phyloP scores from a whole-genome alignment of 2,797 vertebrate species.

The Neosalanx taihuensis region DNA sequence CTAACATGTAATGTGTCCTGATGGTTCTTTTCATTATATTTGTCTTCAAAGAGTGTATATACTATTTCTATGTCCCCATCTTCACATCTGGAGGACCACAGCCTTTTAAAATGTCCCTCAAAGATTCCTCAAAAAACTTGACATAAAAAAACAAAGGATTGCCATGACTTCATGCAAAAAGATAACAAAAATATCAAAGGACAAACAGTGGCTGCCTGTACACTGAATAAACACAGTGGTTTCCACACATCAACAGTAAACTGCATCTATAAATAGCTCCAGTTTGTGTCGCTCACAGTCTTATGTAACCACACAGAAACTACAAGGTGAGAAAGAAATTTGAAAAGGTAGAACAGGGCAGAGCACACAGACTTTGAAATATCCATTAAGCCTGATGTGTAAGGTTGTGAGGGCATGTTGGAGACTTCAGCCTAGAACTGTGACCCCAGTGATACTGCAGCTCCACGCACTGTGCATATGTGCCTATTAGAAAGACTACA shows the following conservation, averaged over 20 bases:
- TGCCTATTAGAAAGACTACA: too few relatives aligned
- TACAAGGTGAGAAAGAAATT: not conserved
- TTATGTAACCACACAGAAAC: conserved; percentile 10
- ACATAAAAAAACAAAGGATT: not conserved
- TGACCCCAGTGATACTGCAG: not conserved
- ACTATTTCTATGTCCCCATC: too few relatives aligned
- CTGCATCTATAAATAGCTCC: conserved; percentile 10
- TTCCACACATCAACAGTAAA: not conserved
- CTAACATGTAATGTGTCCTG: too few relatives aligned
- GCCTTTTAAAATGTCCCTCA: not conserved
- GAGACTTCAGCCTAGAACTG: not conserved
- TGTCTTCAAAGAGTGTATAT: too few relatives aligned
- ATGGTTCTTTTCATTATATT: too few relatives aligned
- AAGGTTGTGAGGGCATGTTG: not conserved
- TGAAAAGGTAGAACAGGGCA: not conserved
- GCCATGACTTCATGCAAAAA: not conserved
- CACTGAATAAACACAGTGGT: not conserved
- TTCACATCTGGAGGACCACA: too few relatives aligned
- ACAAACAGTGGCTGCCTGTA: not conserved
- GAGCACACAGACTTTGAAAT: conserved; percentile 9
- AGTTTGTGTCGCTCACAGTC: not conserved
- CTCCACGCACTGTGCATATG: not conserved
- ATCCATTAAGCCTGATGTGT: conserved; percentile 15
- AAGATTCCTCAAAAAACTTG: not conserved
- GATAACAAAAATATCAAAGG: not conserved